Conservation (phyloP, 2,113 vertebrate species). For the Phrynocephalus versicolor region DNA sequence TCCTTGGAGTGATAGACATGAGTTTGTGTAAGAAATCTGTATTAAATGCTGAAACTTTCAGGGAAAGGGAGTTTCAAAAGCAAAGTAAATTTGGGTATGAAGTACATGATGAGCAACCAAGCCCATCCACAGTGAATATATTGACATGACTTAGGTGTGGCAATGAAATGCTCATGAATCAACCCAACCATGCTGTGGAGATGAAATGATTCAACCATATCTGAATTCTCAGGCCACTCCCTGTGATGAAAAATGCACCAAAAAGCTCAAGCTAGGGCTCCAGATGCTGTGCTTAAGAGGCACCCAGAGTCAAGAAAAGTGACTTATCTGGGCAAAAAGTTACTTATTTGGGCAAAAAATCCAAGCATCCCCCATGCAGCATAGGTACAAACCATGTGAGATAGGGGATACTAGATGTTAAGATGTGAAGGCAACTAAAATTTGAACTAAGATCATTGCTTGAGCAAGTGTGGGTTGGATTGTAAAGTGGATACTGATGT, state of each 20-base stretch:
- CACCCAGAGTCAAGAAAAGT: neutral
- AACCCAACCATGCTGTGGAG: neutral
- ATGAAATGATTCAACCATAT: slow-evolving; percentile 37
- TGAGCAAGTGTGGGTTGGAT: neutral
- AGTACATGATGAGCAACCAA: neutral
- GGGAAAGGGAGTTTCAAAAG: neutral
- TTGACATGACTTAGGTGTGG: slow-evolving; percentile 11
- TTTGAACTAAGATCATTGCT: neutral
- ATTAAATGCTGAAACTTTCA: slow-evolving; percentile 17
- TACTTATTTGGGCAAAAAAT: neutral
- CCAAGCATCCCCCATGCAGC: neutral
- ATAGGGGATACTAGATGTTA: neutral
- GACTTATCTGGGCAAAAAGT: neutral
- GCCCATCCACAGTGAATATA: slow-evolving; percentile 4
- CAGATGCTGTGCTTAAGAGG: neutral
- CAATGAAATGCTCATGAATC: slow-evolving; percentile 44
- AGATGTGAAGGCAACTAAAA: too few species aligned
- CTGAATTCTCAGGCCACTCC: slow-evolving; percentile 46
- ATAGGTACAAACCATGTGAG: slow-evolving; percentile 7
- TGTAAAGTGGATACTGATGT: neutral
- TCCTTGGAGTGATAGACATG: slow-evolving; percentile 1
- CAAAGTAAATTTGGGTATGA: neutral
- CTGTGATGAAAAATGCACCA: slow-evolving; percentile 39
- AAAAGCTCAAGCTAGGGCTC: slow-evolving; percentile 1
- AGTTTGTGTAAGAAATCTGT: neutral